A percentile compares a stretch with the other conserved stretches of the same genome.
Evolutionary conservation across 92 coral and sea anemone species (phyloP).

Genomic region (Epizoanthus rinbou): DNA sequence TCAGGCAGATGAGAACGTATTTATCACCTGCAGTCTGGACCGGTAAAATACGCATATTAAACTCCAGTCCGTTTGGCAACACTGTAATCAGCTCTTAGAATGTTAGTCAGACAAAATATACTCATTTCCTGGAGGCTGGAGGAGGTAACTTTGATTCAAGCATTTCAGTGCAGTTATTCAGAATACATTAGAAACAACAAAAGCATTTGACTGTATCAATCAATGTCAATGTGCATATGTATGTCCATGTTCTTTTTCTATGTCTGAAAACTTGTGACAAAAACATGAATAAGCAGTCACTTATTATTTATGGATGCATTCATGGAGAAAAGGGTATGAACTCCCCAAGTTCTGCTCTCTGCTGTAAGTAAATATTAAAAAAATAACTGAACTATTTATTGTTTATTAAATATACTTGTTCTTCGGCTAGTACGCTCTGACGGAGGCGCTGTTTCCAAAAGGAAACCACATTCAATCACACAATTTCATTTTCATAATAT

Average conservation of each 20-base stretch:
- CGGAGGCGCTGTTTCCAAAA: background rate
- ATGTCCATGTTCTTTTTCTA: no score
- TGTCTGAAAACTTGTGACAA: no score
- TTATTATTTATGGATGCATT: no score
- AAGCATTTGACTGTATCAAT: background rate
- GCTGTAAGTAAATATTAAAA: background rate
- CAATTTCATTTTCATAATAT: slow-evolving; percentile 1
- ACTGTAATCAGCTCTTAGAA: slow-evolving; percentile 26
- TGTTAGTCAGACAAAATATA: slow-evolving; percentile 17
- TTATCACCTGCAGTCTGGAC: slow-evolving; percentile 31
- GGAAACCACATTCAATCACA: slow-evolving; percentile 31
- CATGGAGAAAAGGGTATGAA: no score
- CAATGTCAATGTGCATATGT: no score
- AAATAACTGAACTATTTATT: slow-evolving; percentile 22
- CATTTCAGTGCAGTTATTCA: slow-evolving; percentile 13
- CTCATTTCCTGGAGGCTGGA: slow-evolving; percentile 42
- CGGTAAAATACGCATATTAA: slow-evolving; percentile 27
- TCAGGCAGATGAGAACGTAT: background rate
- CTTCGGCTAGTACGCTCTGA: background rate
- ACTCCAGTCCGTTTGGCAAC: slow-evolving; percentile 31
- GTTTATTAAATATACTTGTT: background rate
- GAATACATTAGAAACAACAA: background rate
- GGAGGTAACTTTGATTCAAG: slow-evolving; percentile 41
- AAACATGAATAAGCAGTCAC: no score
- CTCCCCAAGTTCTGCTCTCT: background rate